A percentile compares a stretch with the other conserved stretches of the same genome.
These are phyloP conservation scores for Fragum fragum DNA, from an alignment of 2,888 invertebrate species.

Conservation along the genomic window DNA sequence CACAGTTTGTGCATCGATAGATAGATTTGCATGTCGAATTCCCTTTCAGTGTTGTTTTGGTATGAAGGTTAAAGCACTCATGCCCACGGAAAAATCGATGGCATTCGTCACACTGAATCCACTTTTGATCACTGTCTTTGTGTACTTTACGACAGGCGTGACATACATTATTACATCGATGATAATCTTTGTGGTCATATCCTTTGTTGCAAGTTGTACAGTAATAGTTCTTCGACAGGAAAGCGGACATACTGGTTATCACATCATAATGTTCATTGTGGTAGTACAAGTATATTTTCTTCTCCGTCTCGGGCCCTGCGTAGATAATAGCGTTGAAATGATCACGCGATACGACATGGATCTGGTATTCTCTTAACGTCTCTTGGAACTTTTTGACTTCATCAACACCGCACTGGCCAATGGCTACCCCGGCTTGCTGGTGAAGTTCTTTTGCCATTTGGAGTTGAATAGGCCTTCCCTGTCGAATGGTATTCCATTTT, in stretches of 20 bases:
- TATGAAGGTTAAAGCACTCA: slow-evolving; percentile 38
- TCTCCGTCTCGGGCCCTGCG: slow-evolving; percentile 39
- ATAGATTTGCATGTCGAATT: slow-evolving; percentile 31
- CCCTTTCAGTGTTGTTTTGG: background rate
- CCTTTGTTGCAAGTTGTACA: slow-evolving; percentile 42
- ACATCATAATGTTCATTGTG: slow-evolving; percentile 57
- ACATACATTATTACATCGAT: slow-evolving; percentile 34
- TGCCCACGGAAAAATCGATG: slow-evolving; percentile 27
- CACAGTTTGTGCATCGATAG: slow-evolving; percentile 39
- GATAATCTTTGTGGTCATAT: slow-evolving; percentile 33
- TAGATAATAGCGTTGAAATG: slow-evolving; percentile 53
- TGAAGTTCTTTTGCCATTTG: slow-evolving; percentile 42
- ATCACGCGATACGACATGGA: slow-evolving; percentile 45
- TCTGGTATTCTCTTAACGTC: slow-evolving; percentile 42
- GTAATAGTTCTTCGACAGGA: slow-evolving; percentile 42
- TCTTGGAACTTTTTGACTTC: slow-evolving; percentile 52
- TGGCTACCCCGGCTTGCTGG: slow-evolving; percentile 30
- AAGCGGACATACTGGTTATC: slow-evolving; percentile 55
- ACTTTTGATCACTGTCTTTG: background rate
- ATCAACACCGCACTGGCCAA: slow-evolving; percentile 47
- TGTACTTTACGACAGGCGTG: slow-evolving; percentile 18
- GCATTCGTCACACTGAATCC: slow-evolving; percentile 28
- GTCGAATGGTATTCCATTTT: slow-evolving; percentile 38
- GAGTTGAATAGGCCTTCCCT: slow-evolving; percentile 33
- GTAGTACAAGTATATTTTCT: slow-evolving; percentile 43